A percentile compares a stretch with the other conserved stretches of the same genome.
Conservation (phyloP, 2,113 vertebrate species). For the Bungarus multicinctus region DNA sequence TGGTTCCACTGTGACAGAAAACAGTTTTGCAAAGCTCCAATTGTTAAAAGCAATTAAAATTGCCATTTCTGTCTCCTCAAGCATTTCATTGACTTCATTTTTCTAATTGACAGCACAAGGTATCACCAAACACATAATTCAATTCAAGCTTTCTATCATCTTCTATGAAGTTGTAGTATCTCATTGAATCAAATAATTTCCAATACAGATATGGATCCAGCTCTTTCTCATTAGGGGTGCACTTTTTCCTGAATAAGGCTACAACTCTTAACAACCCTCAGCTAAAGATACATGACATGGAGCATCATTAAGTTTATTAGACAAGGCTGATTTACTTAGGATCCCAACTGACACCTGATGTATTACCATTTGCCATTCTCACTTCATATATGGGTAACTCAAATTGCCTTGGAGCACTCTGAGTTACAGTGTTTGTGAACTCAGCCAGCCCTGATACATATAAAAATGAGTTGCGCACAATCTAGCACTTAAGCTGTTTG, state of each 20-base stretch:
- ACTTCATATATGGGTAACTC: neutral
- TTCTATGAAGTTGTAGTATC: neutral
- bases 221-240: fast-evolving
- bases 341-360: neutral
- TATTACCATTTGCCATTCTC: neutral
- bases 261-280: neutral
- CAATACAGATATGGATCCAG: fast-evolving
- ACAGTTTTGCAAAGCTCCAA: neutral
- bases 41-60: neutral
- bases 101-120: fast-evolving
- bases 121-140: neutral
- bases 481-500: slow-evolving; percentile 37
- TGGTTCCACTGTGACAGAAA: neutral
- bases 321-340: neutral
- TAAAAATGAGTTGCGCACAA: slow-evolving; percentile 33
- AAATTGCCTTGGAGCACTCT: fast-evolving
- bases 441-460: slow-evolving; percentile 8
- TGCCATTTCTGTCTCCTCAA: fast-evolving
- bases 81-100: fast-evolving
- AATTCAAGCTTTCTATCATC: neutral
- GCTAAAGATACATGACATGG: fast-evolving
- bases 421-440: neutral
- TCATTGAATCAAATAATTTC: neutral
- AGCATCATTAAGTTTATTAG: slow-evolving; percentile 21
- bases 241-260: neutral